Percentiles rank a stretch among this genome's conserved stretches.
These are phyloP conservation scores for Clivina fossor DNA, from an alignment of 2,888 invertebrate genomes.

Conservation along the genomic window DNA sequence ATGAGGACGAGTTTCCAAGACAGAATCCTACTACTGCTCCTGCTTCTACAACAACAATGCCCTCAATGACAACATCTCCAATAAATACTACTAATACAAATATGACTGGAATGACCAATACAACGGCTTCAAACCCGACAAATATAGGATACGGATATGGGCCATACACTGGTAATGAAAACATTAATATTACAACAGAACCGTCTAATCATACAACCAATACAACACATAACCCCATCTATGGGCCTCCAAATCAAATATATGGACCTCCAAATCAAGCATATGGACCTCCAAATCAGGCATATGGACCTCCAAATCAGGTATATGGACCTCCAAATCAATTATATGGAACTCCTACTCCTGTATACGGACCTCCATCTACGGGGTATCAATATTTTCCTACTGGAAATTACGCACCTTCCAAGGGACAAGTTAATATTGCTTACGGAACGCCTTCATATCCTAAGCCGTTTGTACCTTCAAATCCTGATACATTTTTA, in stretches of 20 bases:
- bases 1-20: background rate
- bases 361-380: constrained; percentile 23
- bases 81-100: no score
- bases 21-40: background rate
- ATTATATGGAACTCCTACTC: constrained; percentile 9
- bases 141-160: no score
- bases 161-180: no score
- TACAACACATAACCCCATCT: no score
- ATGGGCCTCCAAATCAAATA: constrained; percentile 31
- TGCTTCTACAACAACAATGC: background rate
- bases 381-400: constrained; percentile 31
- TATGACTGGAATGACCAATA: no score
- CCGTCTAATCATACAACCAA: no score
- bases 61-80: constrained; percentile 35
- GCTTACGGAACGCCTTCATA: constrained; percentile 42
- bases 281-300: constrained; percentile 28
- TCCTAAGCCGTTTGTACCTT: constrained; percentile 20
- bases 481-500: constrained; percentile 14
- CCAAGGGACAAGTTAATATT: constrained; percentile 15
- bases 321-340: constrained; percentile 22
- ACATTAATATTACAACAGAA: no score
- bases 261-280: constrained; percentile 29
- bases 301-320: constrained; percentile 22
- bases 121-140: no score
- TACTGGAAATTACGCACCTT: constrained; percentile 20